phyloP scores from a whole-genome alignment of 2,888 invertebrate genomes.

The Clitarchus hookeri region DNA sequence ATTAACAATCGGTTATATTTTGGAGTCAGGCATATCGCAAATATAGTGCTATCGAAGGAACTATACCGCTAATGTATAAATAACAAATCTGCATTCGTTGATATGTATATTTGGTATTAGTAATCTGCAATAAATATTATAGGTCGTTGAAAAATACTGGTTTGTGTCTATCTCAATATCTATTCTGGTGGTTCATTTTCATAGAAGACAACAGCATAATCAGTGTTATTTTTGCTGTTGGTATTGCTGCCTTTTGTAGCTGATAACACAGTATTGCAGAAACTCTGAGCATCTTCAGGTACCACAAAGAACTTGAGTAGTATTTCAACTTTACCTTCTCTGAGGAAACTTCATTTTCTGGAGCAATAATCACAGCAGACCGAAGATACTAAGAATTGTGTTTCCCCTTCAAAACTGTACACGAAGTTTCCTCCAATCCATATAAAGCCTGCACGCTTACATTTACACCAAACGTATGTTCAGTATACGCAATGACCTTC shows the following conservation, averaged over 20 bases:
- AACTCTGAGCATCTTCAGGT: background rate
- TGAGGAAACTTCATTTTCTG: background rate
- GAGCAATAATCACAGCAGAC: background rate
- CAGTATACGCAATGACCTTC: too few relatives aligned
- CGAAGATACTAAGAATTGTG: background rate
- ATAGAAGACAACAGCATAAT: background rate
- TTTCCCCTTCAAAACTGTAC: background rate
- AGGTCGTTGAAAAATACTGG: too few relatives aligned
- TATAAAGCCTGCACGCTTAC: too few relatives aligned
- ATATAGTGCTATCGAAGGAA: background rate
- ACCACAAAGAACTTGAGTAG: background rate
- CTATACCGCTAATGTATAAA: background rate
- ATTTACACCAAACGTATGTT: too few relatives aligned
- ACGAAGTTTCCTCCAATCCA: too few relatives aligned
- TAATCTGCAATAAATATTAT: too few relatives aligned
- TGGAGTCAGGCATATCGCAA: too few relatives aligned
- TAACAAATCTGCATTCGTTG: background rate
- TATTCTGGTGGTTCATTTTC: too few relatives aligned
- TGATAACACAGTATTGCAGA: background rate
- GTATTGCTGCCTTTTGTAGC: background rate
- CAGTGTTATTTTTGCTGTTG: background rate
- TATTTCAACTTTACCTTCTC: background rate
- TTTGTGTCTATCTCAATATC: too few relatives aligned
- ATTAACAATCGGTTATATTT: too few relatives aligned
- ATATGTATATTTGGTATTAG: background rate